Conservation (phyloP, 2,888 invertebrate species). For the Drosophila merina region DNA sequence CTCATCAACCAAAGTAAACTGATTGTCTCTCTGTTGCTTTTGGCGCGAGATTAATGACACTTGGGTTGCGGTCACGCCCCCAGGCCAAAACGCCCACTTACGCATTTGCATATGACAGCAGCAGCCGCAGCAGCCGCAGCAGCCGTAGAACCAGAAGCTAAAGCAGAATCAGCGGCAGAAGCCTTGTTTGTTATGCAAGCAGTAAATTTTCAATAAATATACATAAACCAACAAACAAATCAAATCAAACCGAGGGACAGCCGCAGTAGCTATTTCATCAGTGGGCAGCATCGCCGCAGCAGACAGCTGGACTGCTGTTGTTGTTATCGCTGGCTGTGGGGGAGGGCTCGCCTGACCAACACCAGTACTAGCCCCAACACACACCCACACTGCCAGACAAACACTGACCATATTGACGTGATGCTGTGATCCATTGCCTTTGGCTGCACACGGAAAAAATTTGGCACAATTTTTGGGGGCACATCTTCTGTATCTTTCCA, state of each 20-base stretch:
- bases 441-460: not conserved
- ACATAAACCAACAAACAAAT: constrained; percentile 72
- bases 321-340: constrained; percentile 20
- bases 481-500: not conserved
- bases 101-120: constrained; percentile 63
- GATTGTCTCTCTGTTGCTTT: constrained; percentile 25
- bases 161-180: constrained; percentile 18
- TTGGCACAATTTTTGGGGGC: not conserved
- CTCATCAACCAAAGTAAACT: constrained; percentile 69
- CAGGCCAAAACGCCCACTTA: constrained; percentile 50
- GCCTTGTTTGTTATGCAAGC: constrained; percentile 72
- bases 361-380: constrained; percentile 45
- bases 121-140: constrained; percentile 6
- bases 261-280: constrained; percentile 33
- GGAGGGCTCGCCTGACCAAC: constrained; percentile 63
- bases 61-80: constrained; percentile 42
- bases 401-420: constrained; percentile 31
- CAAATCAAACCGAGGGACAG: constrained; percentile 55
- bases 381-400: constrained; percentile 12
- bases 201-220: constrained; percentile 78
- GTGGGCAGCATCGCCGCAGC: constrained; percentile 20
- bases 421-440: constrained; percentile 49
- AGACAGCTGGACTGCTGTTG: constrained; percentile 58
- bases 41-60: constrained; percentile 73
- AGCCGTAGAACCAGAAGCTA: constrained; percentile 8